phyloP scores from a whole-genome alignment of 2,113 vertebrate genomes.

The Corapipo altera region DNA sequence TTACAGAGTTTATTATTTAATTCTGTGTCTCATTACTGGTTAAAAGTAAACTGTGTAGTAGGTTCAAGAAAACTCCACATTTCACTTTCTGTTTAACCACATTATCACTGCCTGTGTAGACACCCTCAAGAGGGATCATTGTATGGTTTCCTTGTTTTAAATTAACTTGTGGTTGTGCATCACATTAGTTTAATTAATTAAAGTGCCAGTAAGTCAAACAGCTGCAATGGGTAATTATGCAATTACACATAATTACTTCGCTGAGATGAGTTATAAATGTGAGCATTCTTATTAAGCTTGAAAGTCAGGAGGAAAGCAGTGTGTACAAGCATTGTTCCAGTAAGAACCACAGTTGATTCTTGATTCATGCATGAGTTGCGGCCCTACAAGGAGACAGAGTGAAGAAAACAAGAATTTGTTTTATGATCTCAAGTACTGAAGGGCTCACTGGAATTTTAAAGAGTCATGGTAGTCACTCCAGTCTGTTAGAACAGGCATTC shows the following conservation, averaged over 20 bases:
- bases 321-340: not conserved
- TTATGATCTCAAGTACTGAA: not conserved
- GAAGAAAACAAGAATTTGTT: not conserved
- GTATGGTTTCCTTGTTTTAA: slow-evolving; percentile 3
- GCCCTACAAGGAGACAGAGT: not conserved
- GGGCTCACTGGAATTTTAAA: not conserved
- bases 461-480: not conserved
- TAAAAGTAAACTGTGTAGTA: not conserved
- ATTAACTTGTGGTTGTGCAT: slow-evolving; percentile 9
- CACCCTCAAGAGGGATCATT: not conserved
- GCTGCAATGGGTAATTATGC: slow-evolving; percentile 5
- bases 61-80: not conserved
- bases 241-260: slow-evolving; percentile 42
- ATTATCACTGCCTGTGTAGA: not conserved
- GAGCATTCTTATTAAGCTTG: not conserved
- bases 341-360: not conserved
- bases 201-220: slow-evolving; percentile 33
- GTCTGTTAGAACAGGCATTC: not conserved
- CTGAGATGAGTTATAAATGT: not conserved
- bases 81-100: not conserved
- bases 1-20: not conserved
- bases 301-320: not conserved
- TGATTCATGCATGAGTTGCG: not conserved
- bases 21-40: not conserved
- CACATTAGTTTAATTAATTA: slow-evolving; percentile 12